A percentile compares a stretch with the other conserved stretches of the same genome.
These are phyloP conservation scores for Engraulis encrasicolus DNA, from an alignment of 2,113 vertebrate genomes.

Conservation along the genomic window DNA sequence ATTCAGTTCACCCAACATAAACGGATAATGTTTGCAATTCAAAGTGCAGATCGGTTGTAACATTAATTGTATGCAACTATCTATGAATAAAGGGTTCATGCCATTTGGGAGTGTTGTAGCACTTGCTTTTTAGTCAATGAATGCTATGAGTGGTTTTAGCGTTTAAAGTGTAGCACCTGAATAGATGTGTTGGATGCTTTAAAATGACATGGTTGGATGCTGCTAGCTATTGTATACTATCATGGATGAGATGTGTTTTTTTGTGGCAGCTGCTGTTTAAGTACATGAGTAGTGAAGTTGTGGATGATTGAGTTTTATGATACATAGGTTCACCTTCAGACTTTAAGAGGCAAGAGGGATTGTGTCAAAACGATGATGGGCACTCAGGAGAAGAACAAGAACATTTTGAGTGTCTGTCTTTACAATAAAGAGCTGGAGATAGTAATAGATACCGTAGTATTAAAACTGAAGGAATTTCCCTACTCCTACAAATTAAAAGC, in stretches of 20 bases:
- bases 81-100: background rate
- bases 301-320: no score
- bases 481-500: no score
- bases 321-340: no score
- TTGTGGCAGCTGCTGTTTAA: background rate
- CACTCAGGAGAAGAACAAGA: no score
- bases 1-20: conserved; percentile 79
- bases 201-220: background rate
- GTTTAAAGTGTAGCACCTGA: background rate
- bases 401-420: no score
- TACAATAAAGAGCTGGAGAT: no score
- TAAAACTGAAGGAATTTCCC: no score
- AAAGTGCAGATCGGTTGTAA: conserved; percentile 89
- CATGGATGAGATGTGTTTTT: background rate
- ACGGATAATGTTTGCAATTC: conserved; percentile 83
- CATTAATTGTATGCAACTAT: conserved; percentile 73
- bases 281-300: background rate
- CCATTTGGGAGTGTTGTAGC: background rate
- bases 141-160: no score
- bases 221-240: background rate
- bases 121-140: no score
- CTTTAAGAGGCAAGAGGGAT: no score
- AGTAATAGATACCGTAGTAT: no score
- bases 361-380: no score
- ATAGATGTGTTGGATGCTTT: background rate